A percentile compares a stretch with the other conserved stretches of the same genome.
Conservation (phyloP, 2,113 vertebrate genomes). For the Microcebus jonahi region DNA sequence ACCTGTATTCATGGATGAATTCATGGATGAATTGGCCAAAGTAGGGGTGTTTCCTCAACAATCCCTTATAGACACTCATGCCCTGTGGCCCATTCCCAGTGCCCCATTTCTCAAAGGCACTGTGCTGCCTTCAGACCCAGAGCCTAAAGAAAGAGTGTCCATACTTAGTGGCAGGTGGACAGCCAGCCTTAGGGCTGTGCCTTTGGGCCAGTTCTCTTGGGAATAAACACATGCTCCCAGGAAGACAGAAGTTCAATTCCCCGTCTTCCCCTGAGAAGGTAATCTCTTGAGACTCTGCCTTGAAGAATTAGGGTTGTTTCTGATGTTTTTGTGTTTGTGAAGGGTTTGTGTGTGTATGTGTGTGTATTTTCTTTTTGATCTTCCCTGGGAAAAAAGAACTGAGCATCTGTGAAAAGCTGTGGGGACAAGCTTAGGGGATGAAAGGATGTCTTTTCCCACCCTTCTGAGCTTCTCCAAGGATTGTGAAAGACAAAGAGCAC, state of each 20-base stretch:
- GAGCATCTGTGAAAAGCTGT: not conserved
- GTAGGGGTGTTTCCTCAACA: rapidly evolving
- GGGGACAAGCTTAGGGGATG: not conserved
- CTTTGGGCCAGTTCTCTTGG: not conserved
- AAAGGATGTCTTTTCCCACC: not conserved
- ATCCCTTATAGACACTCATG: rapidly evolving
- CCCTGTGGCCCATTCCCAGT: rapidly evolving
- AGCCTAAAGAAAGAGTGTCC: rapidly evolving
- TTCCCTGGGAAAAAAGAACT: constrained; percentile 4
- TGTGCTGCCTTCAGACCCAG: rapidly evolving
- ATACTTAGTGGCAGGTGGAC: rapidly evolving
- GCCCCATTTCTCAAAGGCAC: not conserved
- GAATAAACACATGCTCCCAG: not conserved
- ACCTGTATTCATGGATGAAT: rapidly evolving
- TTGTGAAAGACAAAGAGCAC: not conserved
- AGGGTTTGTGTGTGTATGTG: not conserved
- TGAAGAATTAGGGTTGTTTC: not conserved
- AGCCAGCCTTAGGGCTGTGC: not conserved
- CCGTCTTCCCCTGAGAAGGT: not conserved
- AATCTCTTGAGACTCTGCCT: not conserved
- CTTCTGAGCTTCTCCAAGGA: not conserved
- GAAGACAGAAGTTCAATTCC: not conserved
- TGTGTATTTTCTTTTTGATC: not conserved
- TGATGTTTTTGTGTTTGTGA: not conserved
- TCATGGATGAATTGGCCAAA: too few relatives aligned